Evolutionary conservation across 2,888 invertebrate species (phyloP).

Genomic region (Thera britannica): DNA sequence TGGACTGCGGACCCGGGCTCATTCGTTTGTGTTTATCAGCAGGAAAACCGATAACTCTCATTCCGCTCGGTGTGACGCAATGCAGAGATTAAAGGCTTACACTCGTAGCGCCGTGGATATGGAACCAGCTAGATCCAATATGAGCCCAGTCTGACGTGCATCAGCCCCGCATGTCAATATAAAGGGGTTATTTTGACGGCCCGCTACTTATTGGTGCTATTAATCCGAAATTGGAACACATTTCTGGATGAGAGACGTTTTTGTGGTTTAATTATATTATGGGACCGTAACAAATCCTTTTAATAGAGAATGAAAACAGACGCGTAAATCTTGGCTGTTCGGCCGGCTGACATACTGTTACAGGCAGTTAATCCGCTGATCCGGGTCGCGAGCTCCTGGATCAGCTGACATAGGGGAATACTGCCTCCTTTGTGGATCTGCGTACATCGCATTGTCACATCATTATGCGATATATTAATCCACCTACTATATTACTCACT

Average conservation of each 20-base stretch:
- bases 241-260: slow-evolving; percentile 16
- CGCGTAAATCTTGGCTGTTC: slow-evolving; percentile 75
- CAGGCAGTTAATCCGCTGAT: slow-evolving; percentile 80
- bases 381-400: slow-evolving; percentile 68
- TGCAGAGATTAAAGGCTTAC: slow-evolving; percentile 82
- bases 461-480: slow-evolving; percentile 48
- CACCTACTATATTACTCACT: too few relatives aligned
- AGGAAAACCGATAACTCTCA: slow-evolving; percentile 80
- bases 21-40: slow-evolving; percentile 80
- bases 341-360: slow-evolving; percentile 75
- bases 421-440: slow-evolving; percentile 61
- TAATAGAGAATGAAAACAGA: slow-evolving; percentile 64
- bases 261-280: slow-evolving; percentile 10
- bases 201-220: slow-evolving; percentile 24
- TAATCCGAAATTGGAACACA: slow-evolving; percentile 39
- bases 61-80: slow-evolving; percentile 80
- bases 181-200: slow-evolving; percentile 50
- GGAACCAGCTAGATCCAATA: slow-evolving; percentile 70
- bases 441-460: slow-evolving; percentile 60
- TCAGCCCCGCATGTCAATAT: slow-evolving; percentile 61
- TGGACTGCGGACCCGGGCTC: slow-evolving; percentile 62
- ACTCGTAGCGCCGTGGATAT: slow-evolving; percentile 69
- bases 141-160: slow-evolving; percentile 67
- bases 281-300: slow-evolving; percentile 41
- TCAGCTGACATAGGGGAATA: slow-evolving; percentile 63